Conservation (phyloP, 1,140 invertebrate genomes). For the Lordiphosa clarofinis region DNA sequence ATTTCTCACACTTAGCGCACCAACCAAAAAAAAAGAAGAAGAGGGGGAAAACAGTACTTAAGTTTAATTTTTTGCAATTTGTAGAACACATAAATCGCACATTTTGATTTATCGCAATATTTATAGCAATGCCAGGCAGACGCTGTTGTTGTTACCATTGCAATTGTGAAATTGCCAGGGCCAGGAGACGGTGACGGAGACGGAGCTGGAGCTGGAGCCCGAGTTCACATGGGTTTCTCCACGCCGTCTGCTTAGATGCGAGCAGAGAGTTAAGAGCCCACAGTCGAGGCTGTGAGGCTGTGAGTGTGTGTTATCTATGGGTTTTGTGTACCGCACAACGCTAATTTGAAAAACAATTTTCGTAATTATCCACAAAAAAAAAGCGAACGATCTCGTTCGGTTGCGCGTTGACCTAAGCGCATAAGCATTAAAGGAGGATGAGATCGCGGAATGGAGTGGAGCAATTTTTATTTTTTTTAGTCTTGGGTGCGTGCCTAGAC, state of each 20-base stretch:
- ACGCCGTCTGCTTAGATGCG: slow-evolving; percentile 53
- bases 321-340: slow-evolving; percentile 69
- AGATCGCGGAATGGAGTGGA: slow-evolving; percentile 24
- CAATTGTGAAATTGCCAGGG: slow-evolving; percentile 70
- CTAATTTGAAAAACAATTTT: slow-evolving; percentile 79
- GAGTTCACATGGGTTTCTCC: slow-evolving; percentile 58
- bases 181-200: slow-evolving; percentile 31
- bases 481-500: slow-evolving; percentile 71
- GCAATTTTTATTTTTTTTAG: slow-evolving; percentile 45
- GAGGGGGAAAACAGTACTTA: slow-evolving; percentile 59
- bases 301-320: slow-evolving; percentile 66
- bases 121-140: slow-evolving; percentile 74
- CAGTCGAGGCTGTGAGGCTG: slow-evolving; percentile 12
- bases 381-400: slow-evolving; percentile 70
- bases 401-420: slow-evolving; percentile 73
- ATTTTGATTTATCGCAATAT: slow-evolving; percentile 78
- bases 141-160: slow-evolving; percentile 64
- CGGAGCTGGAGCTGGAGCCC: slow-evolving; percentile 8
- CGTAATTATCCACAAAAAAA: slow-evolving; percentile 75
- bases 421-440: slow-evolving; percentile 75
- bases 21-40: slow-evolving; percentile 13
- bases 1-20: slow-evolving; percentile 69
- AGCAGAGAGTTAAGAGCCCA: slow-evolving; percentile 62
- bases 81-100: slow-evolving; percentile 78
- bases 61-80: slow-evolving; percentile 79